Evolutionary conservation across 2,113 vertebrate genomes (phyloP), one percentile per base, ranked within the genome.

Genomic region (Ciconia maguari): DNA sequence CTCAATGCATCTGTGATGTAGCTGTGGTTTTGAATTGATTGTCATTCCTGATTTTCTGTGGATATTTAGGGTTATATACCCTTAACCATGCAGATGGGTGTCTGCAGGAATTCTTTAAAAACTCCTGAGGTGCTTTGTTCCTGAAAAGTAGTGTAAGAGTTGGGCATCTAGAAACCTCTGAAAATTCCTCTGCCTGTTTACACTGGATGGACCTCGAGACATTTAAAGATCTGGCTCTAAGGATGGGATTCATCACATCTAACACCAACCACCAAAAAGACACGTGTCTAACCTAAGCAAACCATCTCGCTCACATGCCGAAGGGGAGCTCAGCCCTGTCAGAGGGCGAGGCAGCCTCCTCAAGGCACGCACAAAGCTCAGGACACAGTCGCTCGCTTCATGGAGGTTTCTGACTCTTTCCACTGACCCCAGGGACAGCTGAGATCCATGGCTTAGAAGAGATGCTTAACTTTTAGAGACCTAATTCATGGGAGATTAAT

Each of bases 361-460:
- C 26, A 10, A 1, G 6, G 71, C 36, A 48, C 19, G 19, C 42
- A 64, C 5, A 19, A 34, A 44, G 24, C 54, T 69, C 34, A 30
- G 15, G 49, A 42, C 27, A 54, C 0, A 3, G 9, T 22, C 0
- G 0, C 16, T 69, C 5, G 3, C 24, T 83, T 71, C 5, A 1
- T n/a, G 44, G 76, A 86, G 36, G 13, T 46, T 92, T 83, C 58
- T 85, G 62, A 42, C 48, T 65, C 41, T 44, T 95, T 72, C 36
- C 46, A 42, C n/a, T 58, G 70, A 76, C 29, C 10, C 5, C 24
- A 65, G n/a, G 16, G 36, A 32, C 13, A 68, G 15, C 18, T 51
- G 62, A 95, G 66, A 86, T 83, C 41, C 29, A 19, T 38, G 42
- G 29, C 32, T 94, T 78, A 58, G 46, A 52, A 36, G 44, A 96